Evolutionary conservation across 2,888 invertebrate genomes (phyloP).

Genomic region (Yponomeuta evonymella): DNA sequence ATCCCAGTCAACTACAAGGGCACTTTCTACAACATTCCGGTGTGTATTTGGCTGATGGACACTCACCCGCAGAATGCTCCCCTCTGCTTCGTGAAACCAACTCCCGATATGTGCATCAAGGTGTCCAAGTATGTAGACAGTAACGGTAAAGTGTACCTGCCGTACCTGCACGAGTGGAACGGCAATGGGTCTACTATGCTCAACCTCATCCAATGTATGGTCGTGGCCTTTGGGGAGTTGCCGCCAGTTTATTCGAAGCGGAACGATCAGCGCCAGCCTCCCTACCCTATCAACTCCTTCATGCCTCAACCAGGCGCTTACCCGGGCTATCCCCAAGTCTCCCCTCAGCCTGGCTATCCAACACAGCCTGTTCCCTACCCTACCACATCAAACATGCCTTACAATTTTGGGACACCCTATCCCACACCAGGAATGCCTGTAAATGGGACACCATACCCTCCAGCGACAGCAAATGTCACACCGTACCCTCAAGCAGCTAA

Average conservation of each 20-base stretch:
- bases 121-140: conserved; percentile 95
- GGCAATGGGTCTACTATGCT: conserved; percentile 88
- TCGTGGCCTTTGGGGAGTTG: conserved; percentile 93
- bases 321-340: conserved; percentile 51
- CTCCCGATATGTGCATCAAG: conserved; percentile 95
- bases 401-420: conserved; percentile 47
- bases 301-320: conserved; percentile 67
- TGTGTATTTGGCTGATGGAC: conserved; percentile 97
- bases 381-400: conserved; percentile 39
- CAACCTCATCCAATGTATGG: conserved; percentile 93
- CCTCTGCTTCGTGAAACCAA: conserved; percentile 95
- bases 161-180: conserved; percentile 97
- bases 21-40: conserved; percentile 94
- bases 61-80: conserved; percentile 98
- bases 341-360: conserved; percentile 57
- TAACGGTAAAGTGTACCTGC: conserved; percentile 96
- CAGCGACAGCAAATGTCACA: conserved; percentile 37
- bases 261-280: conserved; percentile 72
- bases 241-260: conserved; percentile 94
- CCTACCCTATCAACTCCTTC: conserved; percentile 72
- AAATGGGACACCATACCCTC: conserved; percentile 45
- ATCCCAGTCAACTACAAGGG: conserved; percentile 95
- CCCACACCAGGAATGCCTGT: conserved; percentile 25
- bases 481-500: conserved; percentile 48
- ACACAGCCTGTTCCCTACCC: conserved; percentile 63